These are phyloP conservation scores for Smittia aterrima DNA, from an alignment of 2,888 invertebrate species.

Conservation along the genomic window DNA sequence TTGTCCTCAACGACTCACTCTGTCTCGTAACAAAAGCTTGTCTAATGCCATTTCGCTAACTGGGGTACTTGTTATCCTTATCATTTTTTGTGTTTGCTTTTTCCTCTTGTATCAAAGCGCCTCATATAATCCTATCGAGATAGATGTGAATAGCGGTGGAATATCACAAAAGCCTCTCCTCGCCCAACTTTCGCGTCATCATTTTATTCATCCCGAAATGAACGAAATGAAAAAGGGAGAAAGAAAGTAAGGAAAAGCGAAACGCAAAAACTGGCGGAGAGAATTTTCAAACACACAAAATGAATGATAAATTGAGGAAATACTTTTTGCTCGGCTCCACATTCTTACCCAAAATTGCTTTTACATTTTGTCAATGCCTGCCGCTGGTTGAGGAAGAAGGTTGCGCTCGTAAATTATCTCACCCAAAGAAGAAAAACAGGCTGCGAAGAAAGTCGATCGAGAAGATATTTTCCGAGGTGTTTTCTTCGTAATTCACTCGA, in stretches of 20 bases:
- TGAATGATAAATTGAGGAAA: slow-evolving; percentile 27
- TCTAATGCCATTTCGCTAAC: slow-evolving; percentile 9
- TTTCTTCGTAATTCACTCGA: neutral
- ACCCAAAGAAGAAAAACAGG: neutral
- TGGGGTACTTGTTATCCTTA: slow-evolving; percentile 21
- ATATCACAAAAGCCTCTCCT: no score
- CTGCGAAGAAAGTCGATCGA: neutral
- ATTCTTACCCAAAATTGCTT: slow-evolving; percentile 15
- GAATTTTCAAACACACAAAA: neutral
- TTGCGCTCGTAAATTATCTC: slow-evolving; percentile 46
- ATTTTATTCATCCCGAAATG: neutral
- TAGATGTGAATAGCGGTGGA: no score
- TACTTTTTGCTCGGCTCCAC: slow-evolving; percentile 7
- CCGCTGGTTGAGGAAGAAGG: slow-evolving; percentile 41
- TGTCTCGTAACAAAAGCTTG: neutral
- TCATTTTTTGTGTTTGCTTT: neutral
- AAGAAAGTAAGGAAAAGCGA: neutral
- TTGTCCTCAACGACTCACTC: neutral
- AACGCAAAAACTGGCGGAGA: neutral
- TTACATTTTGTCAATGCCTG: slow-evolving; percentile 11
- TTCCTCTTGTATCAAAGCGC: neutral
- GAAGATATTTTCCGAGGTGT: neutral
- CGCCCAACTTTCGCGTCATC: neutral
- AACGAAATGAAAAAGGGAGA: neutral
- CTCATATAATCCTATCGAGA: no score